phyloP scores from a whole-genome alignment of 1,140 invertebrate species.

The Zaprionus tsacasi region DNA sequence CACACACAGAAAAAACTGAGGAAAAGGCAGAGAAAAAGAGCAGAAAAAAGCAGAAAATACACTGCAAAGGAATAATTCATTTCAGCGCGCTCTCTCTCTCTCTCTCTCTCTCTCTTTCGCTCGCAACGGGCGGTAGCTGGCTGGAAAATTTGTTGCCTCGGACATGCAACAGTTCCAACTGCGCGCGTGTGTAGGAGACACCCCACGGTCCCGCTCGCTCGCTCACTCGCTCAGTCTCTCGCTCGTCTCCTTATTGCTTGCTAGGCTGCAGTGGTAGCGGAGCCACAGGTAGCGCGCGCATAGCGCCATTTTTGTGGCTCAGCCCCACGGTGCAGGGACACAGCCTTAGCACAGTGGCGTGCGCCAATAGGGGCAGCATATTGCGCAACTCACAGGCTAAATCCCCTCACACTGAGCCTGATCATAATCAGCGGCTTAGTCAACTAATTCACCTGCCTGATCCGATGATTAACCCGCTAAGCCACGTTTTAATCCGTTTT shows the following conservation, averaged over 20 bases:
- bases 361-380: neutral
- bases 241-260: neutral
- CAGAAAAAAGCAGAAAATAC: constrained; percentile 1
- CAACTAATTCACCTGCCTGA: neutral
- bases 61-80: constrained; percentile 44
- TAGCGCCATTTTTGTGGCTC: constrained; percentile 16
- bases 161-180: constrained; percentile 64
- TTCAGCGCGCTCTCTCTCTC: constrained; percentile 7
- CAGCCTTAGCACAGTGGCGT: constrained; percentile 1
- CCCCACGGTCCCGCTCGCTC: constrained; percentile 27
- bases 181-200: constrained; percentile 57
- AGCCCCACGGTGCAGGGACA: neutral
- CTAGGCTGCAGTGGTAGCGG: neutral
- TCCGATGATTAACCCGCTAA: neutral
- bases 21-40: constrained; percentile 9
- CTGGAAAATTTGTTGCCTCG: constrained; percentile 52
- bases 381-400: neutral
- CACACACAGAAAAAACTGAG: constrained; percentile 17
- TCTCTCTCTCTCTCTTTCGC: neutral
- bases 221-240: no score
- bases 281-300: constrained; percentile 35
- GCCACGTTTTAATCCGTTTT: constrained; percentile 4
- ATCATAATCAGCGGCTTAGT: constrained; percentile 25
- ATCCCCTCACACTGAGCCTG: neutral
- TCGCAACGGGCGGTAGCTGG: constrained; percentile 59